Conservation (phyloP, 2,888 invertebrate species). For the Scotopteryx bipunctaria region DNA sequence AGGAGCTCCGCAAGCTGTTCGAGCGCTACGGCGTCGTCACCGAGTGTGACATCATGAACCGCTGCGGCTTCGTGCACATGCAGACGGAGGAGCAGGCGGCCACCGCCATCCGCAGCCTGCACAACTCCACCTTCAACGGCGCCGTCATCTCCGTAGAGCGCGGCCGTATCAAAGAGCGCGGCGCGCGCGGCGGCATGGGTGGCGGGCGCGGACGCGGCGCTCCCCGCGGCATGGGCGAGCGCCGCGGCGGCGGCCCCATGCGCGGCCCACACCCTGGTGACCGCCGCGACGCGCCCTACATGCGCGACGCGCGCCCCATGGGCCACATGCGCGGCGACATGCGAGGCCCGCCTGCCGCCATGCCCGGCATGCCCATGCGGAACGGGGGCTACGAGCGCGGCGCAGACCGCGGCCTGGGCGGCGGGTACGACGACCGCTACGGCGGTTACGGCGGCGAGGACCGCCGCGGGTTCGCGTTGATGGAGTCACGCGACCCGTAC, state of each 20-base stretch:
- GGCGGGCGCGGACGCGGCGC: conserved; percentile 78
- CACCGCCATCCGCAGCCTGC: conserved; percentile 90
- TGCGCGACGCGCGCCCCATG: conserved; percentile 60
- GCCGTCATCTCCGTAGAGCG: conserved; percentile 93
- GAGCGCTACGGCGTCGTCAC: conserved; percentile 93
- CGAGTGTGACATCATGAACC: conserved; percentile 97
- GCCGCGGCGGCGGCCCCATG: conserved; percentile 60
- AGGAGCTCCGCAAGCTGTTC: conserved; percentile 92
- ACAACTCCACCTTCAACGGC: conserved; percentile 93
- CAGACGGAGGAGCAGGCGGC: conserved; percentile 91
- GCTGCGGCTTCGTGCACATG: conserved; percentile 97
- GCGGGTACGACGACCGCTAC: conserved; percentile 64
- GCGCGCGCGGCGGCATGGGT: conserved; percentile 78
- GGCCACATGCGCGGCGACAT: conserved; percentile 60
- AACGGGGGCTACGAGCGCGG: too few species aligned
- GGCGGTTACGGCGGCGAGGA: conserved; percentile 71
- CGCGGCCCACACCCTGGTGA: conserved; percentile 51
- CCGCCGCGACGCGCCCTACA: conserved; percentile 62
- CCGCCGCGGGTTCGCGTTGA: conserved; percentile 68
- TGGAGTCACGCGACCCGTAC: too few species aligned
- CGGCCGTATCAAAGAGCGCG: conserved; percentile 89
- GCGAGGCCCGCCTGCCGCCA: conserved; percentile 47
- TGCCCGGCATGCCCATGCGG: conserved; percentile 45
- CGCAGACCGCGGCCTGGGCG: conserved; percentile 55
- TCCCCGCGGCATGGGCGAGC: conserved; percentile 58